Evolutionary conservation across 2,113 vertebrate species (phyloP).

Genomic region (Scortum barcoo): DNA sequence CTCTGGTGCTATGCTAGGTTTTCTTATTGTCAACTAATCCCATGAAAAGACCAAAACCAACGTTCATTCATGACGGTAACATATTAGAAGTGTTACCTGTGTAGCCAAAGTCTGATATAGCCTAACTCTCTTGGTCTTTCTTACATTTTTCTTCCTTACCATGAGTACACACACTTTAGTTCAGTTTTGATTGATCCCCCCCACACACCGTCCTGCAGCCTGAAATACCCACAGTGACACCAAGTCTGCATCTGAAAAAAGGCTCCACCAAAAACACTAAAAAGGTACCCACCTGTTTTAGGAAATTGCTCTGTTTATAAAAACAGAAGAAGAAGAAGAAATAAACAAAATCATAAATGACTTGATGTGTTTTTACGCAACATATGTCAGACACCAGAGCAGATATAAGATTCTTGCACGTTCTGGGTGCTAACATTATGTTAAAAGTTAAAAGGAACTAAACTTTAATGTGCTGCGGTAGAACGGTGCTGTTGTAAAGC

Average conservation of each 20-base stretch:
- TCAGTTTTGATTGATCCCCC: not conserved
- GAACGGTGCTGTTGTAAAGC: too few relatives aligned
- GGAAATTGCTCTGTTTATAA: not conserved
- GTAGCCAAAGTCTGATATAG: not conserved
- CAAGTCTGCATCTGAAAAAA: not conserved
- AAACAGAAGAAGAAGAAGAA: not conserved
- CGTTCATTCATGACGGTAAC: not conserved
- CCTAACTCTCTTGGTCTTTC: not conserved
- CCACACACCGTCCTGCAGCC: not conserved
- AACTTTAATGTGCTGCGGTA: too few relatives aligned
- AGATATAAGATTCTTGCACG: not conserved
- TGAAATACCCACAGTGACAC: not conserved
- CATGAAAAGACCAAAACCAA: not conserved
- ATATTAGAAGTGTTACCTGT: not conserved
- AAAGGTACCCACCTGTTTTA: too few relatives aligned
- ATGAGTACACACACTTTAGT: not conserved
- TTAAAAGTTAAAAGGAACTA: too few relatives aligned
- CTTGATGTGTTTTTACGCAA: not conserved
- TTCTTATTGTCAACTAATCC: not conserved
- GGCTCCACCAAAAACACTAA: not conserved
- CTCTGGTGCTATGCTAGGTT: not conserved
- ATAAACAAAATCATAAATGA: not conserved
- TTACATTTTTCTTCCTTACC: not conserved
- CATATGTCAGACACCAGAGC: not conserved
- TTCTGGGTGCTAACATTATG: too few relatives aligned